phyloP scores from a whole-genome alignment of 2,113 vertebrate species.

The Capra hircus region DNA sequence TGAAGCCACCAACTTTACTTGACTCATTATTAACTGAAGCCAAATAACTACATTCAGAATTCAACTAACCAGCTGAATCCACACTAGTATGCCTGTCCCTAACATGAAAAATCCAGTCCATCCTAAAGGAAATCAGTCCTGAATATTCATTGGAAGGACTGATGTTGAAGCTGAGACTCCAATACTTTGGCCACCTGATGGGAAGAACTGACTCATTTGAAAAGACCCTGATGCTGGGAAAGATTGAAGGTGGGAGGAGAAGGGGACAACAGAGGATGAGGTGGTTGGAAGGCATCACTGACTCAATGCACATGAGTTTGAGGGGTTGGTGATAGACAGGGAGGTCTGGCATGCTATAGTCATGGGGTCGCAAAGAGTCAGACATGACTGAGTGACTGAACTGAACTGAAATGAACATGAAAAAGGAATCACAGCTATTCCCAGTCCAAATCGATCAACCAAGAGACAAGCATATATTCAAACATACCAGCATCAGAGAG shows the following conservation, averaged over 20 bases:
- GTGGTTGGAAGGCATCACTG: neutral
- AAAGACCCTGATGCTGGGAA: neutral
- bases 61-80: neutral
- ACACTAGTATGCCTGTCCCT: neutral
- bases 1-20: neutral
- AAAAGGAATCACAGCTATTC: neutral
- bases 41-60: neutral
- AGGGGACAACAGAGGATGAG: neutral
- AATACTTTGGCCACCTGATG: neutral
- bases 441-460: neutral
- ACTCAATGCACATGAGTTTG: neutral
- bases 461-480: neutral
- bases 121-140: neutral
- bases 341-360: neutral
- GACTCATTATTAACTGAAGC: neutral
- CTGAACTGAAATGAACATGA: neutral
- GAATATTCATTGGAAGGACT: neutral
- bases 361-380: neutral
- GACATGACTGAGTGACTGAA: neutral
- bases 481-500: neutral
- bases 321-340: neutral
- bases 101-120: neutral
- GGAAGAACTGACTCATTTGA: neutral
- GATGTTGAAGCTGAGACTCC: neutral
- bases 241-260: neutral